A percentile compares a stretch with the other conserved stretches of the same genome.
phyloP scores from a whole-genome alignment of 2,888 invertebrate genomes.

The Ichneumon xanthorius region DNA sequence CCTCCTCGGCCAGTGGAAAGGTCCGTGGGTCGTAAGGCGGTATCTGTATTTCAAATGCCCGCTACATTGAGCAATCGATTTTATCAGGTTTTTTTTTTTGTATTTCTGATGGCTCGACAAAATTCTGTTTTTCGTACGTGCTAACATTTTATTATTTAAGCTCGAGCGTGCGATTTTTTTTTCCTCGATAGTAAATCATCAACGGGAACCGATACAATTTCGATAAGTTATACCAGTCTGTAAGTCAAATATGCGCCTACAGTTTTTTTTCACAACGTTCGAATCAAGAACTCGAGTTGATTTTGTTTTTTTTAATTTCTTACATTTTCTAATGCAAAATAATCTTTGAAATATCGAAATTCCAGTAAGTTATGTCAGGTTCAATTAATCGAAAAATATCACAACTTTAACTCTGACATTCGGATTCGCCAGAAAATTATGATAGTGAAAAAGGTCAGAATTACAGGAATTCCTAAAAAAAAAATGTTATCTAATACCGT shows the following conservation, averaged over 20 bases:
- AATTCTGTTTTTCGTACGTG: neutral
- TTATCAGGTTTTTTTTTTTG: constrained; percentile 39
- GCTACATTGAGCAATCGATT: constrained; percentile 61
- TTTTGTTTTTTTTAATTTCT: neutral
- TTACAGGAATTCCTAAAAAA: neutral
- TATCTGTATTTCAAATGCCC: constrained; percentile 85
- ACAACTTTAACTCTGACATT: too few species aligned
- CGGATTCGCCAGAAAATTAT: too few species aligned
- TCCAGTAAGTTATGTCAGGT: too few species aligned
- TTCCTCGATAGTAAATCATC: neutral
- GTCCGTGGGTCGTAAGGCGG: constrained; percentile 91
- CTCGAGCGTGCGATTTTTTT: neutral
- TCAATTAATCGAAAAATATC: too few species aligned
- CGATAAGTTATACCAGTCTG: too few species aligned
- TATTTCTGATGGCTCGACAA: neutral
- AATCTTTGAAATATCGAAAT: too few species aligned
- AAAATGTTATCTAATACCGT: neutral
- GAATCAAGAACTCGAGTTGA: too few species aligned
- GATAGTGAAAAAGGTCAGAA: neutral
- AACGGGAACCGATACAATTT: too few species aligned
- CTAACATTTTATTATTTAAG: neutral
- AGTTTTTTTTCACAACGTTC: too few species aligned
- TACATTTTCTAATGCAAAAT: neutral
- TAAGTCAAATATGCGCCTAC: too few species aligned
- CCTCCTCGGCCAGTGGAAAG: constrained; percentile 91